Evolutionary conservation across 2,888 invertebrate species (phyloP), one percentile per base, ranked within the genome.

Genomic region (Pomacea canaliculata): DNA sequence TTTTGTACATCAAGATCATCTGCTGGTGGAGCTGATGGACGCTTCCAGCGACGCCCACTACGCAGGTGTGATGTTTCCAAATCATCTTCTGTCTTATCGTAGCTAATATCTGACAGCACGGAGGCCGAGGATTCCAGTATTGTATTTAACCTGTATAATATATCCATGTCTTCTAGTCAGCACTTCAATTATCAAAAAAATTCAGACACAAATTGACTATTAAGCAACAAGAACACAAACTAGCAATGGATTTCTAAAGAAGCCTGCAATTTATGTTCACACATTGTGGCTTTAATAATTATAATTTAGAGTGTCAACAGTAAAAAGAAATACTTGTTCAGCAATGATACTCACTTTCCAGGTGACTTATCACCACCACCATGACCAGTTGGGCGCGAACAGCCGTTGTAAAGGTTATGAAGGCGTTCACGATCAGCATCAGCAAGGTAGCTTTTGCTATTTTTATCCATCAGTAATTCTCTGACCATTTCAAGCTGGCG

Each of bases 361-460:
- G 74, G 74, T 7, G 70, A 74, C 63, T 74, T 74, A n/a, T 74
- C 70, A 13, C 59, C 68, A 13, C 19, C 9, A 7, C 51, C 51
- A 56, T 56, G 51, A 56, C 23, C 19, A 63, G 16, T 7, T 2
- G 63, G 63, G 48, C 74, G 74, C 3, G 59, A 60, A 69, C 69
- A 69, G 62, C 81, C 83, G 70, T 83, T 85, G 70, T 84, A 94
- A 10, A 96, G 92, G 89, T 95, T 95, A 19, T 95, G 94, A 48
- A 96, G 92, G 89, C 95, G 95, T 88, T 96, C 95, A 76, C 95
- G 93, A 0, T 95, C 95, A 86, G 95, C 94, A 85, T 95, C 95
- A 19, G 96, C 90, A 85, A 94, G 80, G 70, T 86, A 85, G 63
- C 83, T 87, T 71, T 85, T 85, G 77, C 93, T 93, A 46, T 93